Evolutionary conservation across 2,797 vertebrate genomes (phyloP).

Genomic region (Dallia pectoralis): DNA sequence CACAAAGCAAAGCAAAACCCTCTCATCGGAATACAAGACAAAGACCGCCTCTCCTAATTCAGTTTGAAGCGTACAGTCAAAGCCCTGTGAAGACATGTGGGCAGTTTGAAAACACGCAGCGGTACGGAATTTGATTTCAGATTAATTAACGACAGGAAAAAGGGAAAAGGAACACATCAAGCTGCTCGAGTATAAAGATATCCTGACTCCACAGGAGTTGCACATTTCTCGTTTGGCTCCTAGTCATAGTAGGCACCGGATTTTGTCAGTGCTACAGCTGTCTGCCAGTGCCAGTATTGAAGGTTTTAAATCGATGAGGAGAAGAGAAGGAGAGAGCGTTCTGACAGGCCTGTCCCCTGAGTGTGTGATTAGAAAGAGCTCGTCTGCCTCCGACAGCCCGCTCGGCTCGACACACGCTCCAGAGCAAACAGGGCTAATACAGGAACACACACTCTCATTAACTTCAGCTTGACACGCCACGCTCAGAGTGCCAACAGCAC

Average conservation of each 20-base stretch:
- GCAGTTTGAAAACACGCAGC: conserved; percentile 5
- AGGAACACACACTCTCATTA: conserved; percentile 54
- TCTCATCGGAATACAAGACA: conserved; percentile 3
- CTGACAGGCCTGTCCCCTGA: conserved; percentile 43
- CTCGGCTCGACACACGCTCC: not conserved
- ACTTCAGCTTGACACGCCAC: conserved; percentile 52
- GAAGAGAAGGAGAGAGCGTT: conserved; percentile 29
- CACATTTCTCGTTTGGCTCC: conserved; percentile 14
- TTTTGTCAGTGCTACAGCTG: conserved; percentile 15
- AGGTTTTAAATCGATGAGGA: conserved; percentile 25
- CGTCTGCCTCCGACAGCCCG: conserved; percentile 11
- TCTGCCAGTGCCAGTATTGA: conserved; percentile 1
- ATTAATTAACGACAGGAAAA: not conserved
- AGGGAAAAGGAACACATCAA: not conserved
- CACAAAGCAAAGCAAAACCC: not conserved
- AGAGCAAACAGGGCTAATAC: conserved; percentile 34
- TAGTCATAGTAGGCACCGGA: conserved; percentile 7
- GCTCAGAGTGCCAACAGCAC: conserved; percentile 42
- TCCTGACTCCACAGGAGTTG: not conserved
- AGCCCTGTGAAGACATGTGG: not conserved
- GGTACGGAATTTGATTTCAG: conserved; percentile 6
- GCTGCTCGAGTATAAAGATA: conserved; percentile 2
- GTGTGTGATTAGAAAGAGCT: conserved; percentile 41
- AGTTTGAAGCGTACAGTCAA: conserved; percentile 4
- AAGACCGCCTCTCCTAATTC: conserved; percentile 13